Percentiles rank a stretch among this genome's conserved stretches.
Evolutionary conservation across 2,888 invertebrate genomes (phyloP).

Genomic region (Tinea trinotella): DNA sequence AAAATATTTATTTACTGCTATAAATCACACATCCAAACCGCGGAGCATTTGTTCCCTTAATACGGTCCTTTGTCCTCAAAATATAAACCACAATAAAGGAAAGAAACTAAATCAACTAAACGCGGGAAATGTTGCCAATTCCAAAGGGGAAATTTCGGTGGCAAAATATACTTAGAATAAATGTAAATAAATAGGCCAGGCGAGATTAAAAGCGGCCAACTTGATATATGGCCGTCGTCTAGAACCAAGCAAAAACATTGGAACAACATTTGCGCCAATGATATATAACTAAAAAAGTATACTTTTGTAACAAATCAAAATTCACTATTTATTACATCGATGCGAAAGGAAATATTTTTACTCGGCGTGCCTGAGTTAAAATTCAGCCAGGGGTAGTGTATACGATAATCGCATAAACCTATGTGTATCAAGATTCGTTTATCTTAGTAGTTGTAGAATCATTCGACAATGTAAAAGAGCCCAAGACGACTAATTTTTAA

Average conservation of each 20-base stretch:
- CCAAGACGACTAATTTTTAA: too few relatives aligned
- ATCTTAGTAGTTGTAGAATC: too few relatives aligned
- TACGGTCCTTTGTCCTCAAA: slow-evolving; percentile 39
- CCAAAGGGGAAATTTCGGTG: slow-evolving; percentile 60
- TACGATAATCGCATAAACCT: too few relatives aligned
- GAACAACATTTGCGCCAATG: slow-evolving; percentile 11
- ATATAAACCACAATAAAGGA: slow-evolving; percentile 46
- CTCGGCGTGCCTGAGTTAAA: too few relatives aligned
- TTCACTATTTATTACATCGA: background rate
- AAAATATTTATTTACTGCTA: too few relatives aligned
- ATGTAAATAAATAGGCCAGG: slow-evolving; percentile 65
- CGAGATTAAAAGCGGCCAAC: slow-evolving; percentile 58
- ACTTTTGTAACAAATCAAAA: background rate
- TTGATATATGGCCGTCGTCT: slow-evolving; percentile 47
- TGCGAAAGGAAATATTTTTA: background rate
- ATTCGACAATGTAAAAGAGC: too few relatives aligned
- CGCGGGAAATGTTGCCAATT: slow-evolving; percentile 57
- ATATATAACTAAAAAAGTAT: background rate
- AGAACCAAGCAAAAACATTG: background rate
- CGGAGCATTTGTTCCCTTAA: too few relatives aligned
- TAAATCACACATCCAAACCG: too few relatives aligned
- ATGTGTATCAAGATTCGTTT: too few relatives aligned
- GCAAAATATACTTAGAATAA: slow-evolving; percentile 64
- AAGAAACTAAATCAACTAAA: slow-evolving; percentile 57
- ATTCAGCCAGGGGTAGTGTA: too few relatives aligned